A percentile compares a stretch with the other conserved stretches of the same genome.
These are phyloP conservation scores for Macroteleia sp. DNA, from an alignment of 2,888 invertebrate species.

Conservation along the genomic window DNA sequence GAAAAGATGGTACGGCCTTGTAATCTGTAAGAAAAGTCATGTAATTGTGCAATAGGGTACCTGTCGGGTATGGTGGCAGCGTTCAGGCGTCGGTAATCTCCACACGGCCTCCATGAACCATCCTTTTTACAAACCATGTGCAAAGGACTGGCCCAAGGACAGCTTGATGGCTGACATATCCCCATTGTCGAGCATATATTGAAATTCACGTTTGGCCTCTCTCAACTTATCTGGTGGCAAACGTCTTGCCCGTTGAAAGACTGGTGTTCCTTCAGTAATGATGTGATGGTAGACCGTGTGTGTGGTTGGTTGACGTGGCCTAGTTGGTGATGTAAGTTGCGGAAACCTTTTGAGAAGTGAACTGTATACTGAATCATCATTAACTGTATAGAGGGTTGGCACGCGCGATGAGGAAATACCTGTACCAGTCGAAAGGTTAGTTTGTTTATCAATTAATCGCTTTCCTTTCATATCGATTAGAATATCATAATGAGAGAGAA, in stretches of 20 bases:
- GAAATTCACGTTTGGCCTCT: conserved; percentile 75
- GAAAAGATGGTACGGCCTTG: too few species aligned
- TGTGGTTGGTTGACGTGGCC: background rate
- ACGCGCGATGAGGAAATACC: background rate
- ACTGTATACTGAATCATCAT: background rate
- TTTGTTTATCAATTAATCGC: background rate
- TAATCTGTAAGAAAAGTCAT: background rate
- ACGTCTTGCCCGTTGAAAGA: conserved; percentile 69
- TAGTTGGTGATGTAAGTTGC: background rate
- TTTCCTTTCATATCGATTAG: background rate
- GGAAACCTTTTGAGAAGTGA: conserved; percentile 5
- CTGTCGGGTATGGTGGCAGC: conserved; percentile 27
- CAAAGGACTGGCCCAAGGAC: background rate
- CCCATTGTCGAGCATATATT: conserved; percentile 76
- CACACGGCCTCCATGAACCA: background rate
- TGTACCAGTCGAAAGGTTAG: background rate
- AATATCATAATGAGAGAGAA: conserved; percentile 55
- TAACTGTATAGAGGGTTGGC: background rate
- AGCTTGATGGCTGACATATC: conserved; percentile 73
- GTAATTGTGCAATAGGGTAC: conserved; percentile 39
- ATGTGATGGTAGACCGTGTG: conserved; percentile 53
- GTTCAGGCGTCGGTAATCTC: background rate
- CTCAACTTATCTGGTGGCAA: conserved; percentile 74
- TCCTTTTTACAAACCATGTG: background rate
- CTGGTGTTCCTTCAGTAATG: conserved; percentile 73